phyloP scores from a whole-genome alignment of 2,797 vertebrate genomes.

The Falco concolor region DNA sequence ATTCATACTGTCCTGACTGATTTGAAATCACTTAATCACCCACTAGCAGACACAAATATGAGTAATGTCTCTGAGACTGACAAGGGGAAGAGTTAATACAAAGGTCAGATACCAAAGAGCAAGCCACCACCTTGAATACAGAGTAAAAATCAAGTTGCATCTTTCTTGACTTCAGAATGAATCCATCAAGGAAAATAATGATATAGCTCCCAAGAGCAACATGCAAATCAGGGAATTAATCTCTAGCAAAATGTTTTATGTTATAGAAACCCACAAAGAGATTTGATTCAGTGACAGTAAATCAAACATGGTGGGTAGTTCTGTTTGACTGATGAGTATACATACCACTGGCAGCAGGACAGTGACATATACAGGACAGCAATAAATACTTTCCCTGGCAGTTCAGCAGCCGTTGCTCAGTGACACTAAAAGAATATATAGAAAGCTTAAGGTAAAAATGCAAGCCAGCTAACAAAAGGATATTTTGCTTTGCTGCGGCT shows the following conservation, averaged over 20 bases:
- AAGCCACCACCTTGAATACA: slow-evolving; percentile 18
- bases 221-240: slow-evolving; percentile 76
- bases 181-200: slow-evolving; percentile 67
- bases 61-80: slow-evolving; percentile 30
- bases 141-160: slow-evolving; percentile 48
- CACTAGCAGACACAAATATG: slow-evolving; percentile 32
- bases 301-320: slow-evolving; percentile 71
- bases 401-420: slow-evolving; percentile 65
- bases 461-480: neutral
- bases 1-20: slow-evolving; percentile 23
- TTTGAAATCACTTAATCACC: slow-evolving; percentile 52
- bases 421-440: slow-evolving; percentile 59
- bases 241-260: slow-evolving; percentile 74
- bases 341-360: slow-evolving; percentile 68
- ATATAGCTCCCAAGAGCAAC: slow-evolving; percentile 49
- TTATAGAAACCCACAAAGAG: slow-evolving; percentile 68
- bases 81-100: slow-evolving; percentile 55
- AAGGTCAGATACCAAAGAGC: slow-evolving; percentile 53
- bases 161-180: slow-evolving; percentile 59
- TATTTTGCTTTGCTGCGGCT: neutral
- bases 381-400: slow-evolving; percentile 69
- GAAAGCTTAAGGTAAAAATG: slow-evolving; percentile 61
- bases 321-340: slow-evolving; percentile 74
- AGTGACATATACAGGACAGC: slow-evolving; percentile 65
- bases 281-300: slow-evolving; percentile 71